Conservation (phyloP, 2,888 invertebrate genomes). For the Conistra vaccinii region DNA sequence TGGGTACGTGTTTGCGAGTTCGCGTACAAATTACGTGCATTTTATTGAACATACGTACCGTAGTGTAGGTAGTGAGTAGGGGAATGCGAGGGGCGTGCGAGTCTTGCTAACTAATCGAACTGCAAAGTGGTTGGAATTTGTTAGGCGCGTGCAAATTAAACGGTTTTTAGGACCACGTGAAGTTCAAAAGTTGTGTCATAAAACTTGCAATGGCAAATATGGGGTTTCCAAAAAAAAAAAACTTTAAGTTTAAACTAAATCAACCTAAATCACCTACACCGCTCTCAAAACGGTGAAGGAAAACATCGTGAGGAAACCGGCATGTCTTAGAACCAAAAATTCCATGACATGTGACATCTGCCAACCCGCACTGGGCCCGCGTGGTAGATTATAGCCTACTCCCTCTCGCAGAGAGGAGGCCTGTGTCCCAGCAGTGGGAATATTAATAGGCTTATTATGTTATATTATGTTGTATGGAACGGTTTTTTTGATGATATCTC, state of each 20-base stretch:
- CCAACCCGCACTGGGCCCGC: too few species aligned
- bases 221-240: too few species aligned
- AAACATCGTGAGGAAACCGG: too few species aligned
- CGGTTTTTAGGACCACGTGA: background rate
- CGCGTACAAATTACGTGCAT: constrained; percentile 63
- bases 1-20: constrained; percentile 60
- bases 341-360: too few species aligned
- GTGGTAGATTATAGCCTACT: too few species aligned
- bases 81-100: background rate
- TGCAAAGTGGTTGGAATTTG: background rate
- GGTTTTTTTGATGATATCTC: too few species aligned
- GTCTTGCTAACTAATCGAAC: constrained; percentile 23
- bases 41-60: constrained; percentile 48
- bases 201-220: background rate
- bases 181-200: background rate
- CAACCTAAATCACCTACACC: background rate
- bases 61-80: constrained; percentile 7
- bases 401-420: too few species aligned
- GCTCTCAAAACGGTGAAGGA: too few species aligned
- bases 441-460: too few species aligned
- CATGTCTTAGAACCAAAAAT: too few species aligned
- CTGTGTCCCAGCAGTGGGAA: too few species aligned
- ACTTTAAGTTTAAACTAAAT: background rate
- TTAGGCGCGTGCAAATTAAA: background rate
- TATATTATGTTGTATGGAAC: too few species aligned